A percentile compares a stretch with the other conserved stretches of the same genome.
Conservation (phyloP, 2,888 invertebrate species). For the Limenitis camilla region DNA sequence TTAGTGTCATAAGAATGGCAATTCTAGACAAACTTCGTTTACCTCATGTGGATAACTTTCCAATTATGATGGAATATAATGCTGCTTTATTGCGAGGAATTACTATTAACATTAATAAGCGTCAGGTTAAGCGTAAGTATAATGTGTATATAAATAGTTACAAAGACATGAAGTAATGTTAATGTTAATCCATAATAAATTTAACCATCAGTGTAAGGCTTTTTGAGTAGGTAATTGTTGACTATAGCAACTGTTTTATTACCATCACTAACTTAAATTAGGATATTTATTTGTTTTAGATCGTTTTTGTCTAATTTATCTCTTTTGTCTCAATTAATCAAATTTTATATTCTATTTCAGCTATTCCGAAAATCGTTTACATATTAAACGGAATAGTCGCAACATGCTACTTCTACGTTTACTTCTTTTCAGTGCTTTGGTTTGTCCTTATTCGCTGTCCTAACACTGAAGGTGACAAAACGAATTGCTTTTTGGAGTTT, state of each 20-base stretch:
- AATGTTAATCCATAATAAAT: too few relatives aligned
- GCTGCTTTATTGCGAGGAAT: background rate
- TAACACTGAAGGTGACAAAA: slow-evolving; percentile 32
- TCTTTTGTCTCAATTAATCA: too few relatives aligned
- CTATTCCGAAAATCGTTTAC: slow-evolving; percentile 1
- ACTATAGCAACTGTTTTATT: too few relatives aligned
- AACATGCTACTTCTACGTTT: slow-evolving; percentile 39
- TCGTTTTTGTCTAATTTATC: too few relatives aligned
- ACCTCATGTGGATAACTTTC: background rate
- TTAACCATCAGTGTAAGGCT: too few relatives aligned
- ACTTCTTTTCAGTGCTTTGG: slow-evolving; percentile 40
- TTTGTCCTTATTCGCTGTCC: slow-evolving; percentile 35
- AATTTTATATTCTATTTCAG: background rate
- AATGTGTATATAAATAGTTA: too few relatives aligned
- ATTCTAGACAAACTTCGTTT: background rate
- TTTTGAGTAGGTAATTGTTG: too few relatives aligned
- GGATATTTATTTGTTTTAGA: background rate
- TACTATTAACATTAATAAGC: background rate
- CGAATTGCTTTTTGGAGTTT: slow-evolving; percentile 27
- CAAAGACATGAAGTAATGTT: too few relatives aligned
- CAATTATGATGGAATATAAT: background rate
- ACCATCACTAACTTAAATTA: background rate
- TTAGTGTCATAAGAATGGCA: background rate
- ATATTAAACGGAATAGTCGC: slow-evolving; percentile 4
- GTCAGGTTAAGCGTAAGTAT: background rate